These are phyloP conservation scores for Epizoanthus stellaris DNA, from an alignment of 92 coral and sea anemone genomes.

Conservation along the genomic window DNA sequence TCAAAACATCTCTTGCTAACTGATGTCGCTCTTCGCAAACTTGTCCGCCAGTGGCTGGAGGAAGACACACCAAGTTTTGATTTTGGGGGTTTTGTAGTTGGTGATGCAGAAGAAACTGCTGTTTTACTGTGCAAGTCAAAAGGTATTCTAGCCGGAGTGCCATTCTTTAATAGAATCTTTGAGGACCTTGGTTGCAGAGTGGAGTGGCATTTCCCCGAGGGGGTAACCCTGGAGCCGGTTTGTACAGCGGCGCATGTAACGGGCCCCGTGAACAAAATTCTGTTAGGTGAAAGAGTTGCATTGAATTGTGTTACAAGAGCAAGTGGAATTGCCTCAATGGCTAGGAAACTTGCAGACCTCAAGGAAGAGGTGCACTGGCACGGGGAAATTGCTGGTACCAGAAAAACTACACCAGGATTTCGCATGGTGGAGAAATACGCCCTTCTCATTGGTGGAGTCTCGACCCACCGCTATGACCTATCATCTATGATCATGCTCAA, in stretches of 20 bases:
- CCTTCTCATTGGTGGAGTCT: slow-evolving; percentile 88
- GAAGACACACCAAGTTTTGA: slow-evolving; percentile 97
- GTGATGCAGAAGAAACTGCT: slow-evolving; percentile 86
- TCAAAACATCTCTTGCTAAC: slow-evolving; percentile 60
- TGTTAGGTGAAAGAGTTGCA: slow-evolving; percentile 92
- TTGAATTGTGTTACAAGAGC: slow-evolving; percentile 92
- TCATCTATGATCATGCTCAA: slow-evolving; percentile 98
- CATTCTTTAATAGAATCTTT: slow-evolving; percentile 94
- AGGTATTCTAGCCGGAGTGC: slow-evolving; percentile 95
- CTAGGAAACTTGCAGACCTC: slow-evolving; percentile 70
- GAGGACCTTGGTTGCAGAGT: slow-evolving; percentile 92
- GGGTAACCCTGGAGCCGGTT: slow-evolving; percentile 71
- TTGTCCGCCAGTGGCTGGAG: slow-evolving; percentile 80
- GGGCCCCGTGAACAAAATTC: slow-evolving; percentile 88
- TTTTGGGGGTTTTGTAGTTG: slow-evolving; percentile 92
- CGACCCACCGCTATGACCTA: slow-evolving; percentile 93
- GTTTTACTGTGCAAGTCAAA: slow-evolving; percentile 88
- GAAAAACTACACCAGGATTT: slow-evolving; percentile 98
- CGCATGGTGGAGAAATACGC: slow-evolving; percentile 96
- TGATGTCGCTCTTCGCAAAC: slow-evolving; percentile 60
- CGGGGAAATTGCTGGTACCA: slow-evolving; percentile 97
- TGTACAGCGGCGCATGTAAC: slow-evolving; percentile 85
- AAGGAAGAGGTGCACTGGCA: slow-evolving; percentile 76
- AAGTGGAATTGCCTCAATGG: slow-evolving; percentile 93
- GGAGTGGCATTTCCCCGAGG: slow-evolving; percentile 86